These are phyloP conservation scores for Boulengerochromis microlepis DNA, from an alignment of 2,113 vertebrate species.

Conservation along the genomic window DNA sequence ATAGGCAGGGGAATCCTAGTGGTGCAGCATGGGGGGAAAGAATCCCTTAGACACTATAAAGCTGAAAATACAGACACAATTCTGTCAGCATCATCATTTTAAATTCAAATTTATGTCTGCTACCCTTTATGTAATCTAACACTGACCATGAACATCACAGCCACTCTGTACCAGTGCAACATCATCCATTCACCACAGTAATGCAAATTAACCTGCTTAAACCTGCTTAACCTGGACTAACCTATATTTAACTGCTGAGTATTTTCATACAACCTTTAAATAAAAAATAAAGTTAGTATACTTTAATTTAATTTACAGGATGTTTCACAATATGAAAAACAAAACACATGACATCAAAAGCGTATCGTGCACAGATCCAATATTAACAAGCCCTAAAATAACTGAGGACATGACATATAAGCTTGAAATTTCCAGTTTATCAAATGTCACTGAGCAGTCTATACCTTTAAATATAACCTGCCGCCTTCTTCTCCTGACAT, in stretches of 20 bases:
- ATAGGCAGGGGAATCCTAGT: neutral
- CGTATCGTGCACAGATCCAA: neutral
- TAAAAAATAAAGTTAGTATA: neutral
- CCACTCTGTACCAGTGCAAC: neutral
- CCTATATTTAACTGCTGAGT: neutral
- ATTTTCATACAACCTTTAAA: neutral
- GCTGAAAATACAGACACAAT: neutral
- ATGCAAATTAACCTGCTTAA: neutral
- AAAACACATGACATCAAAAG: neutral
- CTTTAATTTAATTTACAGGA: neutral
- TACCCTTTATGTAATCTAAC: neutral
- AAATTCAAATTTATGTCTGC: neutral
- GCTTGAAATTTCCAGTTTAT: neutral
- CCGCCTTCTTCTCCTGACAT: neutral
- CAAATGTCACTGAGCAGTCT: neutral
- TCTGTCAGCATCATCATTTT: neutral
- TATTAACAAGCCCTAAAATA: neutral
- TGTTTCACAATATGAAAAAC: neutral
- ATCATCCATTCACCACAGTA: neutral
- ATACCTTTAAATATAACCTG: neutral
- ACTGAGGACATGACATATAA: neutral
- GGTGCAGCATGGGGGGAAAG: rapidly evolving
- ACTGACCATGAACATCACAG: neutral
- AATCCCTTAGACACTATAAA: neutral
- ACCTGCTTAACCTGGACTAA: neutral